Conservation (phyloP, 2,888 invertebrate genomes). For the Allygus modestus region DNA sequence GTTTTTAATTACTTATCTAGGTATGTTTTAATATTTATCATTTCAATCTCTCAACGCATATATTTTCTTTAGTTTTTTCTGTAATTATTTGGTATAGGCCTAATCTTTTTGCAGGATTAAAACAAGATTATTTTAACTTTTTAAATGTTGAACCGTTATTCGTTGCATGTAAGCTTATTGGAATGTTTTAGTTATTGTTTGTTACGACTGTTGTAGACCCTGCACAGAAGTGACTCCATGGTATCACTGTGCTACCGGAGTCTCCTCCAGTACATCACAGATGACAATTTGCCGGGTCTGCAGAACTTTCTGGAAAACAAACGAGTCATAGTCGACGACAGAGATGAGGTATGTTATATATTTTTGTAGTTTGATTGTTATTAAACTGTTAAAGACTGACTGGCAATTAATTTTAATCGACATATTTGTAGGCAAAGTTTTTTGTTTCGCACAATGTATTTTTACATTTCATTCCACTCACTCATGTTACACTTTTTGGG, state of each 20-base stretch:
- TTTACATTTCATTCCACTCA: no score
- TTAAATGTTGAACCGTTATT: no score
- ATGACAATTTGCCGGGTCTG: slow-evolving; percentile 88
- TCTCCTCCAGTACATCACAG: slow-evolving; percentile 87
- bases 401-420: no score
- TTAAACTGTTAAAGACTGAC: no score
- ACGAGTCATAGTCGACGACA: slow-evolving; percentile 89
- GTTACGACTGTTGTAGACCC: slow-evolving; percentile 83
- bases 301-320: slow-evolving; percentile 90
- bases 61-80: background rate
- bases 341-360: slow-evolving; percentile 84
- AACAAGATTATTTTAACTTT: no score
- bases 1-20: background rate
- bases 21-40: background rate
- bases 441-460: no score
- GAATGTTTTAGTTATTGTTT: no score
- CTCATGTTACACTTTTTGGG: no score
- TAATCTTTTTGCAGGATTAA: no score
- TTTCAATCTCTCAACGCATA: background rate
- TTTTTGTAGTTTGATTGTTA: background rate
- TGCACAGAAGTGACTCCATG: slow-evolving; percentile 94
- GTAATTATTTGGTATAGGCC: no score
- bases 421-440: no score
- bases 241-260: slow-evolving; percentile 92
- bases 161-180: no score